Evolutionary conservation across 2,113 vertebrate species (phyloP).

Genomic region (Xerus inauris): DNA sequence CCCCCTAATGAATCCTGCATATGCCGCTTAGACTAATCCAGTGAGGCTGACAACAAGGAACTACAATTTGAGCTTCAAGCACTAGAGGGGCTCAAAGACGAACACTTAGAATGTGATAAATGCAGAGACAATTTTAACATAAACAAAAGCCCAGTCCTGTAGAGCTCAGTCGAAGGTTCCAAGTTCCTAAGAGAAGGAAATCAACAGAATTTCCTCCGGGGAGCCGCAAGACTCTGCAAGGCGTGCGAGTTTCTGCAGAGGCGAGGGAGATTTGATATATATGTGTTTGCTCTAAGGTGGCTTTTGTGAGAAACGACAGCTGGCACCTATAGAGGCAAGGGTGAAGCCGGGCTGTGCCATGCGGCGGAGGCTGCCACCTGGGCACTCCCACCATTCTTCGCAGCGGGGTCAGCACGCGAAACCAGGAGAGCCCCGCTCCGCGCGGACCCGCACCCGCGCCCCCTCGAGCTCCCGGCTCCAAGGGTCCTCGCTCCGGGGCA

Average conservation of each 20-base stretch:
- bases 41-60: neutral
- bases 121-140: conserved; percentile 24
- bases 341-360: conserved; percentile 57
- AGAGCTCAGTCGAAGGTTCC: neutral
- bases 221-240: conserved; percentile 9
- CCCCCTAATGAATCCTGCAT: neutral
- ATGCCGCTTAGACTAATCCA: neutral
- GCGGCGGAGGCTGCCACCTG: conserved; percentile 72
- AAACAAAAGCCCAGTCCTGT: conserved; percentile 63
- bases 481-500: neutral
- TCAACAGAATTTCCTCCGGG: conserved; percentile 25
- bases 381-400: conserved; percentile 74
- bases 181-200: conserved; percentile 55
- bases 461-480: neutral
- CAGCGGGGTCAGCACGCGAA: neutral
- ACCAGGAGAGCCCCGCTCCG: neutral
- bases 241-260: conserved; percentile 45
- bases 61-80: neutral
- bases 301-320: conserved; percentile 18
- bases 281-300: neutral
- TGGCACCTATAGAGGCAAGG: conserved; percentile 8
- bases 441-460: neutral
- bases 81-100: neutral
- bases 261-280: neutral
- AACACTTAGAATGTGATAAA: neutral